Evolutionary conservation across 1,140 invertebrate species (phyloP).

Genomic region (Adoxophyes honmai): DNA sequence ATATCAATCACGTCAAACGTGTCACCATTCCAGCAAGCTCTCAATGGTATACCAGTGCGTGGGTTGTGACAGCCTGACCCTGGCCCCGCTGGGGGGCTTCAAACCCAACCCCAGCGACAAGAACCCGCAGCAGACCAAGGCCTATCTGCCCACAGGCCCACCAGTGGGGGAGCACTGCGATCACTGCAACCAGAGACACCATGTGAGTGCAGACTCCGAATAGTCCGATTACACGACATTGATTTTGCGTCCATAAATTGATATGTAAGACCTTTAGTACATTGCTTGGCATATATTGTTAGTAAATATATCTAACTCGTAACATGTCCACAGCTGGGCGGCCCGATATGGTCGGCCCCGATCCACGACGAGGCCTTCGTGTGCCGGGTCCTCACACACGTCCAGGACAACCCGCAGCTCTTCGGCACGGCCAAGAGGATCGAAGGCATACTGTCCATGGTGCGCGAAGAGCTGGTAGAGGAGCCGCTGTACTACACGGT

Average conservation of each 20-base stretch:
- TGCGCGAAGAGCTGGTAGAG: constrained; percentile 89
- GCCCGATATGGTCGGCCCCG: constrained; percentile 94
- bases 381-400: constrained; percentile 61
- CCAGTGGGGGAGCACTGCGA: constrained; percentile 82
- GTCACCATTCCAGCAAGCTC: constrained; percentile 86
- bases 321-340: constrained; percentile 83
- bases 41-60: constrained; percentile 93
- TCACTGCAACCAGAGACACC: constrained; percentile 86
- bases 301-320: too few relatives aligned
- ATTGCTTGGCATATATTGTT: too few relatives aligned
- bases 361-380: constrained; percentile 92
- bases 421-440: constrained; percentile 88
- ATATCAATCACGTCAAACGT: too few relatives aligned
- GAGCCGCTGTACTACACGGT: constrained; percentile 92
- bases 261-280: too few relatives aligned
- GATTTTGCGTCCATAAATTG: too few relatives aligned
- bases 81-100: constrained; percentile 87
- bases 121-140: constrained; percentile 80
- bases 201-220: constrained; percentile 73
- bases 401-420: constrained; percentile 54
- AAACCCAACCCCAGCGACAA: constrained; percentile 78
- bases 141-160: constrained; percentile 82
- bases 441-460: constrained; percentile 83
- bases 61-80: constrained; percentile 88
- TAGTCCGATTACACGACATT: too few relatives aligned